A percentile compares a stretch with the other conserved stretches of the same genome.
Conservation (phyloP, 2,797 vertebrate species). For the Epinephelus awoara region DNA sequence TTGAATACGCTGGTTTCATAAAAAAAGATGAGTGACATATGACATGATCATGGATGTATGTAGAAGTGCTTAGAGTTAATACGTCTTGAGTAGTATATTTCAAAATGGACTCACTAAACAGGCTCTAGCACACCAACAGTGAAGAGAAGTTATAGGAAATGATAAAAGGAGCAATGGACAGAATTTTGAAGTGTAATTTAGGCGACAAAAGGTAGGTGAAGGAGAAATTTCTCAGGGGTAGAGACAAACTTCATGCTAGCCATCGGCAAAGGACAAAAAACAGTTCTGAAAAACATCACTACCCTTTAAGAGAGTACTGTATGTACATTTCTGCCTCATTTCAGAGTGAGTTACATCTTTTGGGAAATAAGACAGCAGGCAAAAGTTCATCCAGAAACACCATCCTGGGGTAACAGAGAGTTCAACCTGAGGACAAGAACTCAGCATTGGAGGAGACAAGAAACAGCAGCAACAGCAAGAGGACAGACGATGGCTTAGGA, state of each 20-base stretch:
- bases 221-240: background rate
- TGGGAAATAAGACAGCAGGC: background rate
- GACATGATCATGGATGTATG: too few species aligned
- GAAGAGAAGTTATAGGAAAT: too few species aligned
- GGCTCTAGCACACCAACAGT: too few species aligned
- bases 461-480: background rate
- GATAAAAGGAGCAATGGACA: too few species aligned
- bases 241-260: background rate
- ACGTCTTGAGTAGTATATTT: too few species aligned
- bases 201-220: background rate
- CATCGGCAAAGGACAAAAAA: background rate
- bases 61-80: too few species aligned
- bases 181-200: background rate
- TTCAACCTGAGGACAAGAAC: conserved; percentile 23
- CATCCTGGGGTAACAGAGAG: conserved; percentile 3
- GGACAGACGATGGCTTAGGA: background rate
- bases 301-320: background rate
- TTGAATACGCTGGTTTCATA: too few species aligned
- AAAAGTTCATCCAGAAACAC: conserved; percentile 14
- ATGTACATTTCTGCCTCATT: background rate
- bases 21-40: too few species aligned
- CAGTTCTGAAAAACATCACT: background rate
- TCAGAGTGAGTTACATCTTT: background rate
- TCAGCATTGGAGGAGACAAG: background rate
- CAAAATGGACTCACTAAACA: too few species aligned